Evolutionary conservation across 2,888 invertebrate species (phyloP).

Genomic region (Rhagium mordax): DNA sequence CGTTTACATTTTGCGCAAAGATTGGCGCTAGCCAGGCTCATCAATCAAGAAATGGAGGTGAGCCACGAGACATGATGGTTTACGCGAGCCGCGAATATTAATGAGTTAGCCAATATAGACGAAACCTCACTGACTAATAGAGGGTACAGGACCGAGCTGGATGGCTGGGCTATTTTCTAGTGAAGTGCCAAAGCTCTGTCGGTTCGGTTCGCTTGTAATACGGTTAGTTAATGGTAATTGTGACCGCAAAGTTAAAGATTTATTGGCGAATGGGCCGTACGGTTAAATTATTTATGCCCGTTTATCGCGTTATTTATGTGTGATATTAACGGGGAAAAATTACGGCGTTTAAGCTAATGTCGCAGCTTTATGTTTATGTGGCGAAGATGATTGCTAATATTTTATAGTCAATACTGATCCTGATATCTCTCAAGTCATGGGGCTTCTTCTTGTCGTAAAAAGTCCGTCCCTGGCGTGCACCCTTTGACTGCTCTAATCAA

Average conservation of each 20-base stretch:
- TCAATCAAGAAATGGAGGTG: slow-evolving; percentile 65
- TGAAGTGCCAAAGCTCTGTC: neutral
- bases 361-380: too few relatives aligned
- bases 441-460: too few relatives aligned
- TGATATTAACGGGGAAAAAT: too few relatives aligned
- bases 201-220: neutral
- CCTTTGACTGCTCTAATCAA: slow-evolving; percentile 54
- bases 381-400: too few relatives aligned
- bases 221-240: neutral
- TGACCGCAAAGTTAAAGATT: slow-evolving; percentile 16
- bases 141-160: neutral
- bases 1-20: slow-evolving; percentile 65
- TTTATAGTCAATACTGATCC: too few relatives aligned
- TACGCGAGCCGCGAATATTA: slow-evolving; percentile 67
- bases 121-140: slow-evolving; percentile 52
- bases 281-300: neutral
- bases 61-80: slow-evolving; percentile 64
- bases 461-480: slow-evolving; percentile 11
- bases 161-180: neutral
- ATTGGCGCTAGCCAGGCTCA: slow-evolving; percentile 60
- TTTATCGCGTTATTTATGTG: too few relatives aligned
- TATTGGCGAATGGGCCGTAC: neutral
- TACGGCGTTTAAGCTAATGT: too few relatives aligned
- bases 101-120: slow-evolving; percentile 62
- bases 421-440: too few relatives aligned